Evolutionary conservation across 2,113 vertebrate species (phyloP).

Genomic region (Entosphenus tridentatus): DNA sequence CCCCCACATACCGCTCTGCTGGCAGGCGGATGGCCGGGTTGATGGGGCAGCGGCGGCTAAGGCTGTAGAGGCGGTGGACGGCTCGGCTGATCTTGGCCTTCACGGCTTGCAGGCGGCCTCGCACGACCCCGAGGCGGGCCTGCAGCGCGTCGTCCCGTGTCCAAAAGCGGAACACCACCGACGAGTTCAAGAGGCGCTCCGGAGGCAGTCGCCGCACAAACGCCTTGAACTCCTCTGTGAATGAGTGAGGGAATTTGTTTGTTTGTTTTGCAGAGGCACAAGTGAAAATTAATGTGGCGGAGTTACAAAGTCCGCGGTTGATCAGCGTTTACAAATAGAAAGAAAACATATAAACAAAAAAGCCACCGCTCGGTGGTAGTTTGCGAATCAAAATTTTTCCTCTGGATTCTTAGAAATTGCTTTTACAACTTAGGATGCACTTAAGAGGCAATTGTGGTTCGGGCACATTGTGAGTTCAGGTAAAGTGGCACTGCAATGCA

Average conservation of each 20-base stretch:
- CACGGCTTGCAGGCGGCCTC: slow-evolving; percentile 38
- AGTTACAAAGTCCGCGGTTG: too few relatives aligned
- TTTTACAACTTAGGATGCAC: too few relatives aligned
- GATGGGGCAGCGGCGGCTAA: slow-evolving; percentile 71
- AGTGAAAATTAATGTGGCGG: neutral
- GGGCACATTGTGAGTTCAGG: too few relatives aligned
- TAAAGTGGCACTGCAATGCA: too few relatives aligned
- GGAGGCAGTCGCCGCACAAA: slow-evolving; percentile 54
- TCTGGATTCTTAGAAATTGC: too few relatives aligned
- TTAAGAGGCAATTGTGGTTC: too few relatives aligned
- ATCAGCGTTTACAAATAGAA: too few relatives aligned
- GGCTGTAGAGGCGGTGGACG: slow-evolving; percentile 63
- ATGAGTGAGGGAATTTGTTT: slow-evolving; percentile 2
- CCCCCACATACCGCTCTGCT: slow-evolving; percentile 47
- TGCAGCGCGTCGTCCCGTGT: slow-evolving; percentile 39
- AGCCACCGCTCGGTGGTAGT: too few relatives aligned
- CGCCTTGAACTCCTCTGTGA: slow-evolving; percentile 61
- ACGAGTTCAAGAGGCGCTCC: slow-evolving; percentile 61
- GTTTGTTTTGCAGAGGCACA: neutral
- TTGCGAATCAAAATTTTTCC: too few relatives aligned
- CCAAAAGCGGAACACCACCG: slow-evolving; percentile 62
- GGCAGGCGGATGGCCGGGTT: slow-evolving; percentile 64
- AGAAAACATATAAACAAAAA: too few relatives aligned
- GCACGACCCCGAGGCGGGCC: slow-evolving; percentile 58
- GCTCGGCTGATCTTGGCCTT: slow-evolving; percentile 52